Conservation (phyloP, 1,140 invertebrate species). For the Phocides pigmalion region DNA sequence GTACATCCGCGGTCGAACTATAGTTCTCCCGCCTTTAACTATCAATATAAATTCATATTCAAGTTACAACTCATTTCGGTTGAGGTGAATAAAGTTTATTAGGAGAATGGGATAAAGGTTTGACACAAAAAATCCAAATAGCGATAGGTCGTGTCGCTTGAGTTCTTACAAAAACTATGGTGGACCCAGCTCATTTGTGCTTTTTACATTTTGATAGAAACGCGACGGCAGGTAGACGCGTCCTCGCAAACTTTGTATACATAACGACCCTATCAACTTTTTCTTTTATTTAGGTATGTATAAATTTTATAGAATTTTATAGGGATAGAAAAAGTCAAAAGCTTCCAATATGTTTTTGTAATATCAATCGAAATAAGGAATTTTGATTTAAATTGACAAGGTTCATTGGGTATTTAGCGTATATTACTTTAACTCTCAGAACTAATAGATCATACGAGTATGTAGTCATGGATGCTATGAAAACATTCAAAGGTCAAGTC, state of each 20-base stretch:
- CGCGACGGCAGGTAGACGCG: constrained; percentile 71
- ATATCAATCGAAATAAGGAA: too few relatives aligned
- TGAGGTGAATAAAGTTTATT: constrained; percentile 77
- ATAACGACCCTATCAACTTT: constrained; percentile 45
- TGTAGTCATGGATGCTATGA: too few relatives aligned
- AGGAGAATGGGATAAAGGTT: constrained; percentile 74
- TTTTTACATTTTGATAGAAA: constrained; percentile 72
- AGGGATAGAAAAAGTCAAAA: too few relatives aligned
- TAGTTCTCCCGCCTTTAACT: too few relatives aligned
- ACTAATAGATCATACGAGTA: too few relatives aligned
- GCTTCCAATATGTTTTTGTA: too few relatives aligned
- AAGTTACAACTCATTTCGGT: constrained; percentile 49
- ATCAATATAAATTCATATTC: too few relatives aligned
- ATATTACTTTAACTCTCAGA: too few relatives aligned
- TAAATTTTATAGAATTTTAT: not conserved
- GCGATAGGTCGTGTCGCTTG: constrained; percentile 74
- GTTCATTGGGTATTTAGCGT: too few relatives aligned
- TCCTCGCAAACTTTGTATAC: constrained; percentile 63
- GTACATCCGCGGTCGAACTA: too few relatives aligned
- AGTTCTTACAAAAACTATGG: constrained; percentile 69
- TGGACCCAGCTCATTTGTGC: constrained; percentile 71
- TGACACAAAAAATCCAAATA: constrained; percentile 67
- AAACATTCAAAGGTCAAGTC: too few relatives aligned
- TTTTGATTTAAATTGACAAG: too few relatives aligned
- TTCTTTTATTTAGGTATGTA: constrained; percentile 39